Evolutionary conservation across 1,140 invertebrate genomes (phyloP).

Genomic region (Sinella curviseta): DNA sequence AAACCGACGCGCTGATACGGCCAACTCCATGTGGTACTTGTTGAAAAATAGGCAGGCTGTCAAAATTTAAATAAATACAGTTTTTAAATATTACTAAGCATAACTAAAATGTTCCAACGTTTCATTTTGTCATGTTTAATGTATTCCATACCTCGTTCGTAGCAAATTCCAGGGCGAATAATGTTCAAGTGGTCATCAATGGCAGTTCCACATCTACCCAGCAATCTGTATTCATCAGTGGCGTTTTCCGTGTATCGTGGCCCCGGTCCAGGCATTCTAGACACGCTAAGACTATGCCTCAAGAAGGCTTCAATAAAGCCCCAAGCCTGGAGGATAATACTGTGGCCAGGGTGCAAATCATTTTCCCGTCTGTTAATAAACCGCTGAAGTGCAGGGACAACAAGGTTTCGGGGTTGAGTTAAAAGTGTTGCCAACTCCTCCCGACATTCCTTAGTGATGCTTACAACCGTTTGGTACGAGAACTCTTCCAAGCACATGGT

Average conservation of each 20-base stretch:
- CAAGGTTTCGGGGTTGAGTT: background rate
- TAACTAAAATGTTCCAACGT: background rate
- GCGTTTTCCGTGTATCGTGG: constrained; percentile 4
- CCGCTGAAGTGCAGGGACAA: constrained; percentile 31
- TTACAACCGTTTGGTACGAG: constrained; percentile 1
- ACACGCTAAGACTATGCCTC: background rate
- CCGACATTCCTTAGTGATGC: background rate
- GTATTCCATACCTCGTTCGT: constrained; percentile 40
- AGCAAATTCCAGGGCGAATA: constrained; percentile 41
- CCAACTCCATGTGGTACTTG: constrained; percentile 32
- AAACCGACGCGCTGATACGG: constrained; percentile 19
- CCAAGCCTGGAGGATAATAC: constrained; percentile 39
- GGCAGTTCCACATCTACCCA: constrained; percentile 35
- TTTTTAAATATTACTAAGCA: constrained; percentile 7
- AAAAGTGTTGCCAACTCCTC: background rate
- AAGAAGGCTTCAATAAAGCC: constrained; percentile 38
- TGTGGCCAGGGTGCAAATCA: constrained; percentile 38
- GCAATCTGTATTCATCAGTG: constrained; percentile 34
- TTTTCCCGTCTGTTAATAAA: constrained; percentile 30
- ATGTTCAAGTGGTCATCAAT: constrained; percentile 35
- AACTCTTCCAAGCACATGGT: constrained; percentile 42
- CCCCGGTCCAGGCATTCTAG: constrained; percentile 19
- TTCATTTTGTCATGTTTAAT: background rate
- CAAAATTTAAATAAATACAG: background rate
- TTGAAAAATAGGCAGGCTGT: constrained; percentile 36